phyloP scores from a whole-genome alignment of 2,797 vertebrate genomes.

The Paedocypris micromegethes region DNA sequence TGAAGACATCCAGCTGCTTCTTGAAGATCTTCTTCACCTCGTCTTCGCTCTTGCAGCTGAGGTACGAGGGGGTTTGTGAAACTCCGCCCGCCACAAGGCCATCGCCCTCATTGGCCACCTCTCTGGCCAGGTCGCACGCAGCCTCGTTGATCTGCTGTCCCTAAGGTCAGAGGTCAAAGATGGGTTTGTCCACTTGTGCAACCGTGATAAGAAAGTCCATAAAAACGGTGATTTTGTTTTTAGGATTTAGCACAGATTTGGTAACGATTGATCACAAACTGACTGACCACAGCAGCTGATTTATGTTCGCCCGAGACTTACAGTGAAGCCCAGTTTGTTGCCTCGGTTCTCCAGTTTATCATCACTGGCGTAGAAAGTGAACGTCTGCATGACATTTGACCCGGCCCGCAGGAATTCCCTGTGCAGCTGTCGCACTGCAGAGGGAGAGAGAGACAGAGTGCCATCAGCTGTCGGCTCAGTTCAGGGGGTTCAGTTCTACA shows the following conservation, averaged over 20 bases:
- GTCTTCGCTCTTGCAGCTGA: slow-evolving; percentile 85
- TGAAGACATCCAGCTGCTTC: slow-evolving; percentile 85
- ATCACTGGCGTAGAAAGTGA: slow-evolving; percentile 95
- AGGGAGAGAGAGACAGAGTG: neutral
- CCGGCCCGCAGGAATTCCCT: slow-evolving; percentile 91
- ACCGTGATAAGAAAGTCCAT: too few species aligned
- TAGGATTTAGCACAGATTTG: too few species aligned
- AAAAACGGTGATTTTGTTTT: too few species aligned
- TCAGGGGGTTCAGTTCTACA: too few species aligned
- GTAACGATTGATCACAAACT: too few species aligned
- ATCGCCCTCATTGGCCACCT: slow-evolving; percentile 85
- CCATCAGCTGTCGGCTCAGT: too few species aligned
- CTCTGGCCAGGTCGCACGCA: slow-evolving; percentile 88
- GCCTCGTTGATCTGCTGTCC: slow-evolving; percentile 87
- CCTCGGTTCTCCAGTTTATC: slow-evolving; percentile 95
- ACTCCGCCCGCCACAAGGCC: slow-evolving; percentile 92
- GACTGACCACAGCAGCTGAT: too few species aligned
- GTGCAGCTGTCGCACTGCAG: slow-evolving; percentile 90
- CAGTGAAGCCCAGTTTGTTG: slow-evolving; percentile 70
- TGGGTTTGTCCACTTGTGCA: neutral
- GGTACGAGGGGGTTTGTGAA: slow-evolving; percentile 91
- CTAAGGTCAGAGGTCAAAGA: slow-evolving; percentile 53
- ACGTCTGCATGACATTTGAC: slow-evolving; percentile 91
- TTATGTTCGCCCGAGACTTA: slow-evolving; percentile 52
- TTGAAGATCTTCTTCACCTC: slow-evolving; percentile 84